Conservation (phyloP, 2,888 invertebrate genomes). For the Andrena trimmerana region DNA sequence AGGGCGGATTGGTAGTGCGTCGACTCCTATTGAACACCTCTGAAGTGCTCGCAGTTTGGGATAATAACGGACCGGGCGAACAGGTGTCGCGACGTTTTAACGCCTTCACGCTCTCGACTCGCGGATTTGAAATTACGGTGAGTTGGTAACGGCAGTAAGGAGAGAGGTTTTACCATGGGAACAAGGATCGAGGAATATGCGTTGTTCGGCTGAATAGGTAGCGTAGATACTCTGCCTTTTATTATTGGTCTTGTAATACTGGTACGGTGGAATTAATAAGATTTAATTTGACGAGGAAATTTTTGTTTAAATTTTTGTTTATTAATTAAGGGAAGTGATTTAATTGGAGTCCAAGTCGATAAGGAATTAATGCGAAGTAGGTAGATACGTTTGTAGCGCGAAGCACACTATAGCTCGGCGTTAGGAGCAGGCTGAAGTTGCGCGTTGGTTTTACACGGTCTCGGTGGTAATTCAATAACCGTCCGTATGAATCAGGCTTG, state of each 20-base stretch:
- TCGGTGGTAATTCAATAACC: constrained; percentile 32
- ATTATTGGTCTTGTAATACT: no score
- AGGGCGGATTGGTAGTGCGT: constrained; percentile 41
- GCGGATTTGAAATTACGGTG: constrained; percentile 13
- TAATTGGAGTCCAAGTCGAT: no score
- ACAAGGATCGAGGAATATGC: neutral
- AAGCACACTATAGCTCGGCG: neutral
- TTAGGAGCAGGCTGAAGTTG: neutral
- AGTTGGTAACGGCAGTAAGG: constrained; percentile 4
- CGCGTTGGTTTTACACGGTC: constrained; percentile 9
- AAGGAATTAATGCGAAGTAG: no score
- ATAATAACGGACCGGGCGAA: constrained; percentile 17
- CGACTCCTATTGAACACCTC: constrained; percentile 23
- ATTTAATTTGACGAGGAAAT: no score
- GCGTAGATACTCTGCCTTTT: no score
- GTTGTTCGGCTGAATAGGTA: no score
- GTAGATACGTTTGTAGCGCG: neutral
- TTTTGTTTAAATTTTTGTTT: no score
- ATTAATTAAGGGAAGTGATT: no score
- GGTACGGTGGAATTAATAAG: no score
- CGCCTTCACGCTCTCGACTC: neutral
- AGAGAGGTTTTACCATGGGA: neutral
- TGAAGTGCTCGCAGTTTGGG: neutral
- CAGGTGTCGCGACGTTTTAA: constrained; percentile 38
- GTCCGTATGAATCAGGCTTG: neutral